Evolutionary conservation across 35 echinoderm and acorn worm species (phyloP).

Genomic region (Heliocidaris tuberculata): DNA sequence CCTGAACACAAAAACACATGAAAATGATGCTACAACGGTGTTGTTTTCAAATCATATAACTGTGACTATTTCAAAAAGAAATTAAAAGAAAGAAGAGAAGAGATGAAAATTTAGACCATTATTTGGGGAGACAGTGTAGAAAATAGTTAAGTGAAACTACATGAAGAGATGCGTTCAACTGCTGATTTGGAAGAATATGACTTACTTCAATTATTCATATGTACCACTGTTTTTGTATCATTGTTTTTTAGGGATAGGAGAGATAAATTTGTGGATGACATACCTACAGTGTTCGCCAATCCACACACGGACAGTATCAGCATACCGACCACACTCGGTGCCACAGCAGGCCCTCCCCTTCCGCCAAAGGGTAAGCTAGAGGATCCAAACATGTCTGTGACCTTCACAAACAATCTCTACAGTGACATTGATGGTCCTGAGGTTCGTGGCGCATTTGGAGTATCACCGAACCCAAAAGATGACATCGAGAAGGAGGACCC

Average conservation of each 20-base stretch:
- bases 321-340: background rate
- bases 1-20: too few species aligned
- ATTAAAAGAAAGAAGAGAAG: too few species aligned
- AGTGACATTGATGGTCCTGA: background rate
- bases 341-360: background rate
- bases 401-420: constrained; percentile 22
- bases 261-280: background rate
- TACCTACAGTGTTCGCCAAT: constrained; percentile 6
- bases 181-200: too few species aligned
- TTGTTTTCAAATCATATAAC: too few species aligned
- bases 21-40: too few species aligned
- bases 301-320: background rate
- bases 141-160: too few species aligned
- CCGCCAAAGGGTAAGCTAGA: background rate
- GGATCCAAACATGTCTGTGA: background rate
- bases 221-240: background rate
- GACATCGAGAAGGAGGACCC: background rate
- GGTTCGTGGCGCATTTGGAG: background rate
- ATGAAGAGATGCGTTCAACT: too few species aligned
- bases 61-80: too few species aligned
- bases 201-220: too few species aligned
- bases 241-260: constrained; percentile 2
- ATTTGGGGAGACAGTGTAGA: too few species aligned
- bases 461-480: background rate
- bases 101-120: too few species aligned